A percentile compares a stretch with the other conserved stretches of the same genome.
Evolutionary conservation across 2,888 invertebrate genomes (phyloP).

Genomic region (Trachelus troglodyta): DNA sequence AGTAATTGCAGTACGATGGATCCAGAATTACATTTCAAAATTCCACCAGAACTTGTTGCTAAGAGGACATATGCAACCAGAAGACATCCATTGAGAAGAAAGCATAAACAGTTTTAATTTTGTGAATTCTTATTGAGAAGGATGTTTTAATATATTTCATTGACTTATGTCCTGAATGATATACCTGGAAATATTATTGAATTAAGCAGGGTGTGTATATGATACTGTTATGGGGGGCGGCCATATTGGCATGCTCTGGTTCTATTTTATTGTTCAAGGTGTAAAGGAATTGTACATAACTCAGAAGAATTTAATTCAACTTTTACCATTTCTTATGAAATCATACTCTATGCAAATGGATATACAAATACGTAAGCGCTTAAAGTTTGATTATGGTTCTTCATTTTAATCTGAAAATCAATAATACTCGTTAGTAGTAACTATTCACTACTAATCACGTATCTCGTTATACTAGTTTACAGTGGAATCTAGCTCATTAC

Average conservation of each 20-base stretch:
- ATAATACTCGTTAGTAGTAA: background rate
- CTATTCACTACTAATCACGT: background rate
- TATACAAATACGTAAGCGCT: background rate
- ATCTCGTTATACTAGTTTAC: background rate
- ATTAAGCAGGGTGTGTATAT: background rate
- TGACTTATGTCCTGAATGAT: background rate
- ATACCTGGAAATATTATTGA: background rate
- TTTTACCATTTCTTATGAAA: background rate
- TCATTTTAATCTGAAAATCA: background rate
- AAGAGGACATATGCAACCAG: conserved; percentile 48
- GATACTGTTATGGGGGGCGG: background rate
- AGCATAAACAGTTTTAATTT: conserved; percentile 44
- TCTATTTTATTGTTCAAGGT: background rate
- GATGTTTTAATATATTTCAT: background rate
- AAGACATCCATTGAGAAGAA: conserved; percentile 67
- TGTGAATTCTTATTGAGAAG: background rate
- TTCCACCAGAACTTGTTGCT: conserved; percentile 44
- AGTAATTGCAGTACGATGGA: conserved; percentile 71
- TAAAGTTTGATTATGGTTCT: background rate
- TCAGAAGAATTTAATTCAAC: background rate
- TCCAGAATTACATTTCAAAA: conserved; percentile 55
- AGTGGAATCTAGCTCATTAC: background rate
- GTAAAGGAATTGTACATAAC: background rate
- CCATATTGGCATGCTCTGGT: background rate
- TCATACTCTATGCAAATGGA: background rate